Evolutionary conservation across 2,888 invertebrate genomes (phyloP).

Genomic region (Eupithecia centaureata): DNA sequence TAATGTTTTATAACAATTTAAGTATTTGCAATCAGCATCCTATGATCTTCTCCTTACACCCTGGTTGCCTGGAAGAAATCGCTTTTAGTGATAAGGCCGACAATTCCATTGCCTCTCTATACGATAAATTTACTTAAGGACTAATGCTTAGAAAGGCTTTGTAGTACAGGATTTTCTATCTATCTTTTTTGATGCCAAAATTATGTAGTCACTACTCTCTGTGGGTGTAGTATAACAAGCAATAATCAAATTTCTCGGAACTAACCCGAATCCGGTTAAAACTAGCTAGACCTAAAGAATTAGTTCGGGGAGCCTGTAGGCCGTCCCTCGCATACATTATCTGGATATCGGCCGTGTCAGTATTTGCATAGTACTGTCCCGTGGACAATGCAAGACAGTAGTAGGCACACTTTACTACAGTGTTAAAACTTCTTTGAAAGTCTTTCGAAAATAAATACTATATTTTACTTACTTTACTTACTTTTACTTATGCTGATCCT

Average conservation of each 20-base stretch:
- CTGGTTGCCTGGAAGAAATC: too few species aligned
- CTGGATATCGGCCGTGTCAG: constrained; percentile 57
- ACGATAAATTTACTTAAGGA: too few species aligned
- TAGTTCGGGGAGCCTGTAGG: background rate
- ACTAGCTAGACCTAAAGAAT: background rate
- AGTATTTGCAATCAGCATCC: too few species aligned
- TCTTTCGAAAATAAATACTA: background rate
- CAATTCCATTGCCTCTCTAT: too few species aligned
- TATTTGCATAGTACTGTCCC: constrained; percentile 77
- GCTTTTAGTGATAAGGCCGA: too few species aligned
- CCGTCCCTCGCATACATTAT: constrained; percentile 65
- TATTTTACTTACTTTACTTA: background rate
- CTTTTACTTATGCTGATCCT: too few species aligned
- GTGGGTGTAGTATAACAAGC: background rate
- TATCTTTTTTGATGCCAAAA: too few species aligned
- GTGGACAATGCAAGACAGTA: constrained; percentile 16
- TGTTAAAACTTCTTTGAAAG: background rate
- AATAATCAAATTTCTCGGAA: background rate
- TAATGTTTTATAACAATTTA: too few species aligned
- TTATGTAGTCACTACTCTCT: too few species aligned
- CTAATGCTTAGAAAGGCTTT: too few species aligned
- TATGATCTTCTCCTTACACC: too few species aligned
- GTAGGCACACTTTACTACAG: background rate
- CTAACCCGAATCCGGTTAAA: background rate
- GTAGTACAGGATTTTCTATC: too few species aligned